These are phyloP conservation scores for Poecilia velifera DNA, from an alignment of 2,797 vertebrate species.

Conservation along the genomic window DNA sequence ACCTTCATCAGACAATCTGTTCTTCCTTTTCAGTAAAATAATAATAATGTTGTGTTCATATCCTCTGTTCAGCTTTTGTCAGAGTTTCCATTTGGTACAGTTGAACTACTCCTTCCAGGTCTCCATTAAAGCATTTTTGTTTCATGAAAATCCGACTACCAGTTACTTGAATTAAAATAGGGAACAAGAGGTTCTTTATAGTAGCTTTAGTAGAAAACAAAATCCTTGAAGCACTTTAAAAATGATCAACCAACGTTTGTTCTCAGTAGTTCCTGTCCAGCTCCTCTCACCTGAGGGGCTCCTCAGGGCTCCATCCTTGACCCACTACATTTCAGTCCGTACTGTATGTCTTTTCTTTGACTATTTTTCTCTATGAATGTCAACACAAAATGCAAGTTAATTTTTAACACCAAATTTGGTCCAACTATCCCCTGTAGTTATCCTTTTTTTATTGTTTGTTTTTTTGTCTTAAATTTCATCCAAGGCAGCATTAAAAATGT, in stretches of 20 bases:
- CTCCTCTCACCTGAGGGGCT: neutral
- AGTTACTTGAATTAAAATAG: neutral
- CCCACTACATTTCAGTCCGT: too few species aligned
- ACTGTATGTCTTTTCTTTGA: too few species aligned
- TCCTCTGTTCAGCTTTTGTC: constrained; percentile 28
- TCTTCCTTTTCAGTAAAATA: constrained; percentile 9
- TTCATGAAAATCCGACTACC: constrained; percentile 20
- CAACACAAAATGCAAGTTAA: neutral
- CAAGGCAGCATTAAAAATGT: too few species aligned
- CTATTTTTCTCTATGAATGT: too few species aligned
- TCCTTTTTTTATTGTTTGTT: too few species aligned
- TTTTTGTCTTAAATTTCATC: too few species aligned
- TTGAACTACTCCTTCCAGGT: constrained; percentile 55
- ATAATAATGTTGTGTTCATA: constrained; percentile 13
- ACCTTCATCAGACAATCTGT: constrained; percentile 46
- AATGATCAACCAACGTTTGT: neutral
- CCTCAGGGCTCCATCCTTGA: too few species aligned
- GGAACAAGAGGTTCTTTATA: neutral
- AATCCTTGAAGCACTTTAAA: constrained; percentile 1
- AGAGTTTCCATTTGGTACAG: constrained; percentile 55
- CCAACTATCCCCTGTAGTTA: neutral
- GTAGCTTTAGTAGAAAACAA: neutral
- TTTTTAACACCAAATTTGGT: neutral
- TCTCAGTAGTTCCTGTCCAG: neutral
- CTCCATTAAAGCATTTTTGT: constrained; percentile 56